Evolutionary conservation across 1,140 invertebrate species (phyloP), one percentile per base, ranked within the genome.

Genomic region (Drosophila bocki): DNA sequence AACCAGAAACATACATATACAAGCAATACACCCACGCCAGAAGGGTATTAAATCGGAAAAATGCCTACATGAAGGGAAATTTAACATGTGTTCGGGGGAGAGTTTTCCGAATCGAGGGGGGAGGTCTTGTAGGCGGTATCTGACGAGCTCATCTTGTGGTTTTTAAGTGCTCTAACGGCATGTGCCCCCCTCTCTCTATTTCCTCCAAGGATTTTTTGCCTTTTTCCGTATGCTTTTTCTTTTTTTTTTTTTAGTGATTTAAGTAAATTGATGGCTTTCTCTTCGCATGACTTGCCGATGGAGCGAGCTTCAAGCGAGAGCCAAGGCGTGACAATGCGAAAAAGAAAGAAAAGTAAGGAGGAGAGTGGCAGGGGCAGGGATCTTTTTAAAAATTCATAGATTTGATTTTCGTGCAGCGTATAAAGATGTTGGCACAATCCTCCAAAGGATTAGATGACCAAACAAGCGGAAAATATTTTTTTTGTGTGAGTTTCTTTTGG

Each of bases 121-220:
- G 3, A 11, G 39, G 45, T 15, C n/a, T 58, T 22, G 47, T 58
- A 41, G 44, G 67, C 51, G 47, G 65, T 88, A 88, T 83, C 77
- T 88, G 77, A 88, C 80, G 77, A 80, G 80, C 80, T 88, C 80
- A 83, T 87, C 83, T 88, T 80, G 64, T 88, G 83, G 76, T 82
- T 78, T 76, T 87, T 86, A 87, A 86, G 82, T 86, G 83, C 82
- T 85, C 68, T 56, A 53, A 57, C 37, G 45, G 45, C 45, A 17
- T 68, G 11, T 47, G 45, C 42, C 26, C 11, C 13, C 47, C 47
- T 39, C 54, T 33, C 63, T 4, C 6, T 6, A 7, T 29, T 15
- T n/a, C 13, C 22, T 4, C 7, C 47, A 33, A 19, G 57, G 32
- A 19, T 75, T 48, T 42, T 50, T 62, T 15, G 48, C 13, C 35